These are phyloP conservation scores for Catharus minimus DNA, from an alignment of 2,113 vertebrate genomes.

Conservation along the genomic window DNA sequence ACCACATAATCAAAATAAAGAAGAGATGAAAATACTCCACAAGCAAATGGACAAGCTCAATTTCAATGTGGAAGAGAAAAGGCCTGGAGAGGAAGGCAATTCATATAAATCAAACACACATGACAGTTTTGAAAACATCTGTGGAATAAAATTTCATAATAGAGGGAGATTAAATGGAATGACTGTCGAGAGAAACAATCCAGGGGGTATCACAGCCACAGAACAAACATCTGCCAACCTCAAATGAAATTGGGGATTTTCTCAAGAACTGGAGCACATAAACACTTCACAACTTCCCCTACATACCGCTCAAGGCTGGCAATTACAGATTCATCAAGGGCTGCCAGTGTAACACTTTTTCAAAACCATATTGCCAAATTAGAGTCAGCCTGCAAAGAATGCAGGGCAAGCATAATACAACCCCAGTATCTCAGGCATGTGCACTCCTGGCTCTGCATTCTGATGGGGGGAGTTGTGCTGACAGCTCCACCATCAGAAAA, in stretches of 20 bases:
- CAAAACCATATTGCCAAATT: neutral
- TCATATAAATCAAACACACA: neutral
- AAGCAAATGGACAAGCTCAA: neutral
- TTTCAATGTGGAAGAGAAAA: conserved; percentile 3
- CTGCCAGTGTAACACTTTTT: neutral
- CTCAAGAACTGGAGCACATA: neutral
- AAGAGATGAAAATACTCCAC: neutral
- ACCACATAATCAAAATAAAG: neutral
- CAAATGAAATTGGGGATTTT: neutral
- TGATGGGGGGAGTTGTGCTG: neutral
- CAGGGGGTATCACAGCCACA: neutral
- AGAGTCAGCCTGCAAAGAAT: neutral
- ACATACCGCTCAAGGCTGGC: neutral
- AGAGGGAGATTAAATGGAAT: conserved; percentile 12
- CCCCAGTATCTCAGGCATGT: neutral
- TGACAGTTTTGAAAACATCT: conserved; percentile 14
- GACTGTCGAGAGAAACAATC: neutral
- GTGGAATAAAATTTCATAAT: neutral
- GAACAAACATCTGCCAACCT: conserved; percentile 14
- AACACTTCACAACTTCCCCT: neutral
- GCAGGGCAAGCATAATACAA: neutral
- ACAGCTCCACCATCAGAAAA: neutral
- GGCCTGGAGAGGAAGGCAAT: neutral
- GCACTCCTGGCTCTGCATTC: neutral
- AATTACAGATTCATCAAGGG: neutral